A percentile compares a stretch with the other conserved stretches of the same genome.
These are phyloP conservation scores for Cyrtonyx montezumae DNA, from an alignment of 2,113 vertebrate genomes.

Conservation along the genomic window DNA sequence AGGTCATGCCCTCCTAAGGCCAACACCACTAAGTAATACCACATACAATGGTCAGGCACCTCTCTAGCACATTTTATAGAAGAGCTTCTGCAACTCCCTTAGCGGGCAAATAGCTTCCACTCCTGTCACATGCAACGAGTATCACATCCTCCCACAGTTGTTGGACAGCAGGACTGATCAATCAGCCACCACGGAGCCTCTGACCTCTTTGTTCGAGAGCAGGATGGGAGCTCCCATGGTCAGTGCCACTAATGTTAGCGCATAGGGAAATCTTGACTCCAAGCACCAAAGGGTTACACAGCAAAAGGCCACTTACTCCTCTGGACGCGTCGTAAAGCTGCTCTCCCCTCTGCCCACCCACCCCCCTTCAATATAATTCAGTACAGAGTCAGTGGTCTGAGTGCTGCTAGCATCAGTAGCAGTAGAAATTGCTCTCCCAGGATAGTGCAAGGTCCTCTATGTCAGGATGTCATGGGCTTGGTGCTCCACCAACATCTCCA, in stretches of 20 bases:
- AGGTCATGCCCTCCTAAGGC: not conserved
- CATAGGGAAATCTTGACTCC: slow-evolving; percentile 34
- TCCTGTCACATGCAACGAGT: not conserved
- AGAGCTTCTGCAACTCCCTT: not conserved
- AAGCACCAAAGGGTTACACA: slow-evolving; percentile 63
- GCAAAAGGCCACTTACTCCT: slow-evolving; percentile 65
- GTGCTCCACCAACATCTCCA: slow-evolving; percentile 97
- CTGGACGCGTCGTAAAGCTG: slow-evolving; percentile 1
- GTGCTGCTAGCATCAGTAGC: slow-evolving; percentile 14
- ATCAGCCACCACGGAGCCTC: not conserved
- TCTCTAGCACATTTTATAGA: not conserved
- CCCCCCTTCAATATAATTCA: slow-evolving; percentile 5
- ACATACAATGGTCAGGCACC: not conserved
- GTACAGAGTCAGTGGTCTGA: slow-evolving; percentile 58
- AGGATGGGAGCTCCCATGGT: not conserved
- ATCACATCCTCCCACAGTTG: not conserved
- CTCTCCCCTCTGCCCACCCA: slow-evolving; percentile 2
- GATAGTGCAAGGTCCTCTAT: slow-evolving; percentile 60
- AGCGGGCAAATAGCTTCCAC: not conserved
- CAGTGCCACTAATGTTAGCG: not conserved
- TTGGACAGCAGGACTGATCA: not conserved
- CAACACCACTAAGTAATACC: not conserved
- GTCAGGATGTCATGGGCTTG: slow-evolving; percentile 98
- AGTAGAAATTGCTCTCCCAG: not conserved
- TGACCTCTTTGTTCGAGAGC: not conserved